Base-by-base conservation (phyloP, 1,140 invertebrate species). In the Drosophila yakuba region DNA sequence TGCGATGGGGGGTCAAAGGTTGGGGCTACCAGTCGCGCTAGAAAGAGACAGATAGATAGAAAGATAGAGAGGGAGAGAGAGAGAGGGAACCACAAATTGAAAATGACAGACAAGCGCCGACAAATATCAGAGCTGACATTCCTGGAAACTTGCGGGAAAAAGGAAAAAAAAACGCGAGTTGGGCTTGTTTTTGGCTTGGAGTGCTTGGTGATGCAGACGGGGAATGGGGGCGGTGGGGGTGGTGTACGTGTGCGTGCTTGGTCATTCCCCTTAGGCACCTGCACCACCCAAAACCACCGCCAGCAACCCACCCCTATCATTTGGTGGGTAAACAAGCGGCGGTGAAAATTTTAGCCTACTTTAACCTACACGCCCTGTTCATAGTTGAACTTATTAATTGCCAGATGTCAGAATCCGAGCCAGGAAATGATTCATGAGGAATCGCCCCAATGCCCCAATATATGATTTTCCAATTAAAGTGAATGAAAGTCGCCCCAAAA, bases 51-150 rank as follows among this genome's bases (percentile, higher is more conserved):
- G 43, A 20, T 3, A 0, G 41, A 15, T n/a, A 12, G 38, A n/a
- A 3, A 25, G 3, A 8, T 5, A 15, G 14, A n/a, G 11, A 20
- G 20, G 15, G 3, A 1, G 7, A 15, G 23, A 12, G 25, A 14
- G 15, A 15, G 17, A 32, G 15, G 41, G 63, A 28, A 74, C 60
- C 75, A 67, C 79, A 82, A 85, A 82, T 82, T 88, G 75, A 75
- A 88, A 83, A 73, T 82, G 83, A 85, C 83, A 75, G 83, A 85
- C 82, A 86, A 85, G 60, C 82, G 82, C 64, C 82, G 64, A 86
- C 78, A 78, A 86, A 75, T 84, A 86, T 86, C 78, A 81, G 51
- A 81, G 45, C 76, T 75, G 72, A 74, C 72, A 62, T 74, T 62
- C 71, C 41, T 51, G 55, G 50, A 56, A 72, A 60, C 69, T 66